Conservation (phyloP, 1,140 invertebrate species). For the Drosophila truncata region DNA sequence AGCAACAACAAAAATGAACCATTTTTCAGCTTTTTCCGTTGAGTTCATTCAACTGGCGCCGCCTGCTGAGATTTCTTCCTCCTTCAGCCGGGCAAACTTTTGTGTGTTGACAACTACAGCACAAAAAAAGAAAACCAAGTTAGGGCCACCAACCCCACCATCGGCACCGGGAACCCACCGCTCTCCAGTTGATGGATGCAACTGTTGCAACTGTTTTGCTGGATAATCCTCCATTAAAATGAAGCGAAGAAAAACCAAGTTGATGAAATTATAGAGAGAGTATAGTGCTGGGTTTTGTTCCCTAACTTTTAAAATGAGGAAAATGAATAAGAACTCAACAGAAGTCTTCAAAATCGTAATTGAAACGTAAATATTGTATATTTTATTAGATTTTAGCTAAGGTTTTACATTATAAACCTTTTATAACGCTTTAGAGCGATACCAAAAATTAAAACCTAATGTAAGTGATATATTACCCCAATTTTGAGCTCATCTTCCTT, state of each 20-base stretch:
- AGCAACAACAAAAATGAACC: constrained; percentile 54
- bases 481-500: not conserved
- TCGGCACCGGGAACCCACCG: constrained; percentile 15
- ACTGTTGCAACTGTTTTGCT: constrained; percentile 59
- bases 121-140: constrained; percentile 39
- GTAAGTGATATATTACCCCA: not conserved
- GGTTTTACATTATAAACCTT: too few relatives aligned
- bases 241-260: constrained; percentile 10
- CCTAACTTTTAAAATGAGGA: not conserved
- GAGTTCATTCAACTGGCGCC: constrained; percentile 81
- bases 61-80: constrained; percentile 70
- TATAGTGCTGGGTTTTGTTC: not conserved
- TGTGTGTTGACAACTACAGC: constrained; percentile 67
- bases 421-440: not conserved
- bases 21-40: constrained; percentile 68
- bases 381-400: not conserved
- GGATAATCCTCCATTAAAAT: constrained; percentile 81
- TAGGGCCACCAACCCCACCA: constrained; percentile 50
- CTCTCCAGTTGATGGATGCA: constrained; percentile 77
- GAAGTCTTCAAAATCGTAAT: too few relatives aligned
- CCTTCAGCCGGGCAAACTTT: constrained; percentile 45
- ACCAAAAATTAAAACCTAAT: not conserved
- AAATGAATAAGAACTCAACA: not conserved
- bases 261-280: not conserved
- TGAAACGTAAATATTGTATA: too few relatives aligned